Evolutionary conservation across 2,888 invertebrate genomes (phyloP).

Genomic region (Netelia inedita): DNA sequence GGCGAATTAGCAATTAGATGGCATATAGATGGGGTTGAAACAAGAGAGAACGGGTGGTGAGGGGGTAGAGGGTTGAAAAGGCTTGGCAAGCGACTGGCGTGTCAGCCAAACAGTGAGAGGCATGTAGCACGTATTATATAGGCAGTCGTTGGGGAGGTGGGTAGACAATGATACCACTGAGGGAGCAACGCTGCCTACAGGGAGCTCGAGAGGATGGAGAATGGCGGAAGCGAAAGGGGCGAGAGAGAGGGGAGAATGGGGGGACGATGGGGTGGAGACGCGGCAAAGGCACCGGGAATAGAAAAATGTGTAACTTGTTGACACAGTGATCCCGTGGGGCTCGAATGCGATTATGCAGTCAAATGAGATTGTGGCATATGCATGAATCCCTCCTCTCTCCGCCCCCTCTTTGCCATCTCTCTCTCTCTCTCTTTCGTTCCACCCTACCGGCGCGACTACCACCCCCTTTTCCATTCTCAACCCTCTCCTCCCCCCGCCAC

Average conservation of each 20-base stretch:
- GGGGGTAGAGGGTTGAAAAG: constrained; percentile 25
- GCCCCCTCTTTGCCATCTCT: constrained; percentile 69
- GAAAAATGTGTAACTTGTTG: constrained; percentile 84
- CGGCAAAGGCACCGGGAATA: constrained; percentile 68
- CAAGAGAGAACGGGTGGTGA: not conserved
- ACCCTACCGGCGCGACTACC: constrained; percentile 50
- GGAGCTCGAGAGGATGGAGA: constrained; percentile 20
- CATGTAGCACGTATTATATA: constrained; percentile 31
- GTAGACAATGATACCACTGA: constrained; percentile 64
- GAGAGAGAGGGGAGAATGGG: constrained; percentile 33
- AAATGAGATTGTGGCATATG: constrained; percentile 85
- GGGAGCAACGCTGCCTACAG: constrained; percentile 43
- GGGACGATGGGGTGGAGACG: not conserved
- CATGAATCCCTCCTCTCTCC: constrained; percentile 78
- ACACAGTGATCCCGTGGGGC: constrained; percentile 81
- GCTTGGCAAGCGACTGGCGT: constrained; percentile 48
- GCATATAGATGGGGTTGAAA: constrained; percentile 12
- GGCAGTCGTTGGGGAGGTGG: constrained; percentile 32
- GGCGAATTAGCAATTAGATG: constrained; percentile 54
- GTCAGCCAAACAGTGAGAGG: constrained; percentile 65
- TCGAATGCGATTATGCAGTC: constrained; percentile 84
- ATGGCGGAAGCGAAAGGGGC: too few species aligned
- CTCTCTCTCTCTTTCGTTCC: constrained; percentile 49
- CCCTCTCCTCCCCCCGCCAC: not conserved
- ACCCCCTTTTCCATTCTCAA: constrained; percentile 55